These are phyloP conservation scores for Bursaphelenchus mucronatus DNA, from an alignment of 1,140 invertebrate species.

Conservation along the genomic window DNA sequence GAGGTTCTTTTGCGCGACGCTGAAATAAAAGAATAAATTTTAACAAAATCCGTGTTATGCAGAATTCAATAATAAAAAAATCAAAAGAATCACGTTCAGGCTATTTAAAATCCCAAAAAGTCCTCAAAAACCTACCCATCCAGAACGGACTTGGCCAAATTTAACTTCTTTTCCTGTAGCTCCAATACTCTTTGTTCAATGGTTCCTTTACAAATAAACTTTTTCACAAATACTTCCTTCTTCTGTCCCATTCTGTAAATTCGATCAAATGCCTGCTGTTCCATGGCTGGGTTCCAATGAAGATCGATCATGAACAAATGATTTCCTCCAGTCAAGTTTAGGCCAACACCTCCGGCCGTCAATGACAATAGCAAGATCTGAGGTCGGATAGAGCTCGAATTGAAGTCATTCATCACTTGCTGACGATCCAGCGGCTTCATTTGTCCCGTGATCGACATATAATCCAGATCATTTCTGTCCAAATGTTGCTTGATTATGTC, in stretches of 20 bases:
- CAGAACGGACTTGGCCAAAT: slow-evolving; percentile 73
- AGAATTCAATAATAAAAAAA: slow-evolving; percentile 9
- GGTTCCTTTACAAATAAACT: slow-evolving; percentile 77
- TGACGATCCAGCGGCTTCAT: slow-evolving; percentile 35
- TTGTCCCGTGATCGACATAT: slow-evolving; percentile 38
- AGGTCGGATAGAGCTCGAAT: slow-evolving; percentile 23
- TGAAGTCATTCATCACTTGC: slow-evolving; percentile 36
- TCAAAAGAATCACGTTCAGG: background rate
- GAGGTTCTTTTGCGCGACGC: slow-evolving; percentile 66
- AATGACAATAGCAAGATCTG: slow-evolving; percentile 72
- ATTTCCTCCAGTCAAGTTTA: slow-evolving; percentile 83
- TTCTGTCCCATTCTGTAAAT: slow-evolving; percentile 83
- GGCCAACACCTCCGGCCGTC: slow-evolving; percentile 80
- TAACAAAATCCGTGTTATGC: too few species aligned
- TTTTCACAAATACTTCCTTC: slow-evolving; percentile 76
- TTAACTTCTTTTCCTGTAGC: slow-evolving; percentile 75
- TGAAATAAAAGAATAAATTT: slow-evolving; percentile 17
- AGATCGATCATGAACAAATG: slow-evolving; percentile 81
- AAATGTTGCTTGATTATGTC: slow-evolving; percentile 39
- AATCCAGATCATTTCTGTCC: slow-evolving; percentile 22
- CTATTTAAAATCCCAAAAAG: background rate
- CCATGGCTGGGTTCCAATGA: slow-evolving; percentile 91
- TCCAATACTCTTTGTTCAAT: slow-evolving; percentile 77
- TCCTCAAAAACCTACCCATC: slow-evolving; percentile 41
- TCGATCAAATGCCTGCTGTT: slow-evolving; percentile 82